Conservation (phyloP, 2,113 vertebrate genomes). For the Amphiprion ocellaris region DNA sequence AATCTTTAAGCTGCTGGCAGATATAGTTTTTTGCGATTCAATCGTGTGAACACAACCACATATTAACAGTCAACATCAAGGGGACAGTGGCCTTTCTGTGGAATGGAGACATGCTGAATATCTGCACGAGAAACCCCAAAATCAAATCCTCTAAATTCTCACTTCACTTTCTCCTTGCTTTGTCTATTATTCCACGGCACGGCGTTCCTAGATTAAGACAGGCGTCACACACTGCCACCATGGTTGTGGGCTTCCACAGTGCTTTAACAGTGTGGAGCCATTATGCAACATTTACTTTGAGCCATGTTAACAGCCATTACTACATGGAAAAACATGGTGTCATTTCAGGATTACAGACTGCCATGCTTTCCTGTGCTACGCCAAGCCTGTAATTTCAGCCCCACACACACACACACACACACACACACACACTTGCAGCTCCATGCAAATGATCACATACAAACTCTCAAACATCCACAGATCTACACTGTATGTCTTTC, state of each 20-base stretch:
- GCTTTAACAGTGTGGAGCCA: conserved; percentile 54
- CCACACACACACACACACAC: background rate
- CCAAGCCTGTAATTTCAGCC: conserved; percentile 78
- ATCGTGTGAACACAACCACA: too few relatives aligned
- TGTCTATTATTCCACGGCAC: background rate
- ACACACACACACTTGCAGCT: conserved; percentile 1
- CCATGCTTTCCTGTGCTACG: conserved; percentile 69
- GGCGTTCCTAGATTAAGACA: background rate
- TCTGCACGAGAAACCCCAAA: background rate
- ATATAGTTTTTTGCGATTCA: too few relatives aligned
- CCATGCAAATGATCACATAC: background rate
- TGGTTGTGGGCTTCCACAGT: conserved; percentile 16
- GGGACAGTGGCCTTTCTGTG: background rate
- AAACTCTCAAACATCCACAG: background rate
- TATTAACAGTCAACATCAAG: too few relatives aligned
- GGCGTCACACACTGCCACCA: conserved; percentile 19
- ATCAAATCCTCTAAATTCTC: background rate
- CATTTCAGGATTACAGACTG: conserved; percentile 81
- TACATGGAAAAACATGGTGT: conserved; percentile 83
- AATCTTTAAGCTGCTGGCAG: background rate
- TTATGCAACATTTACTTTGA: conserved; percentile 76
- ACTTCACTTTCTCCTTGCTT: conserved; percentile 36
- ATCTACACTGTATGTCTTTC: conserved; percentile 33
- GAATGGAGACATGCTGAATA: background rate
- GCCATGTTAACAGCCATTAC: conserved; percentile 82